These are phyloP conservation scores for Xenus cinereus DNA, from an alignment of 2,113 vertebrate genomes.

Conservation along the genomic window DNA sequence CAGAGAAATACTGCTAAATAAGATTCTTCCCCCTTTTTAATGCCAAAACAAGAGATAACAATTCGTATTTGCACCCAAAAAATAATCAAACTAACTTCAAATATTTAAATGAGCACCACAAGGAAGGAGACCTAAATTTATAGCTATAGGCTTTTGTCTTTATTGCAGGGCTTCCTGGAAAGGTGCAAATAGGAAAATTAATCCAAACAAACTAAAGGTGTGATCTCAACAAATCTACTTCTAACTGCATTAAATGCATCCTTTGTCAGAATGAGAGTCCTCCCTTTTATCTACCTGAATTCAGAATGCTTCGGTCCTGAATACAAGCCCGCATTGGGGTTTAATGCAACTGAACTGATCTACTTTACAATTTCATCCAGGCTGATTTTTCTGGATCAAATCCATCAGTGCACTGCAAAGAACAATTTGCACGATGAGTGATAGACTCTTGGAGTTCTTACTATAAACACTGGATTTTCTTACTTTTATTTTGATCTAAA, in stretches of 20 bases:
- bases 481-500: neutral
- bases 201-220: neutral
- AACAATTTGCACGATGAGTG: neutral
- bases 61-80: neutral
- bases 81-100: neutral
- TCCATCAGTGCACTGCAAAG: neutral
- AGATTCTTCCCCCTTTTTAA: neutral
- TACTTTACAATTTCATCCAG: neutral
- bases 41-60: conserved; percentile 5
- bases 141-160: neutral
- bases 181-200: neutral
- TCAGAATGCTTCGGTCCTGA: neutral
- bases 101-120: neutral
- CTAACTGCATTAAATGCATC: neutral
- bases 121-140: neutral
- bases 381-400: neutral
- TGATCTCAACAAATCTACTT: neutral
- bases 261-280: neutral
- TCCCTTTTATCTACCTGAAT: neutral
- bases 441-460: neutral
- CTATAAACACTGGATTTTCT: neutral
- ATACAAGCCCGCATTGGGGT: neutral
- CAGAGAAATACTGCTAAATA: neutral
- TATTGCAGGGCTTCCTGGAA: neutral
- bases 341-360: neutral